Percentiles rank a stretch among this genome's conserved stretches.
phyloP scores from a whole-genome alignment of 2,113 vertebrate genomes.

The Ictalurus punctatus region DNA sequence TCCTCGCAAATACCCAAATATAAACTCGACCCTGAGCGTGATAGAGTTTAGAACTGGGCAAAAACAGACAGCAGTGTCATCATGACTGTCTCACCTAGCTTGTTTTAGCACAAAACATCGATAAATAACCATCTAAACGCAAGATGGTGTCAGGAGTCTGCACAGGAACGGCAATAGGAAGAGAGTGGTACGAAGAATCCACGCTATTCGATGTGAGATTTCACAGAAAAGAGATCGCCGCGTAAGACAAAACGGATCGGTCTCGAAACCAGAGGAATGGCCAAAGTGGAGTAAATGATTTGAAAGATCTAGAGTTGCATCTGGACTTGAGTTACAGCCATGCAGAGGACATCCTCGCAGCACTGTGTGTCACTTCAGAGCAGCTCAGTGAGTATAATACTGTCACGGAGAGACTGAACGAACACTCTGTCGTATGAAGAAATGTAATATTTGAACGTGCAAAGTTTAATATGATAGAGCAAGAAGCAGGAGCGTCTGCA shows the following conservation, averaged over 20 bases:
- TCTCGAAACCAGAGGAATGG: constrained; percentile 6
- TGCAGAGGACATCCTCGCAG: no score
- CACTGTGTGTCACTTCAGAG: neutral
- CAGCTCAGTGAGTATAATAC: neutral
- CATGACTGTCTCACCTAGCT: no score
- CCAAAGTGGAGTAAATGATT: constrained; percentile 19
- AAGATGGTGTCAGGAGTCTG: no score
- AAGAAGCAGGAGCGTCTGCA: constrained; percentile 7
- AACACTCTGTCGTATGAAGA: neutral
- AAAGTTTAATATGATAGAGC: constrained; percentile 26
- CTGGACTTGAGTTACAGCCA: constrained; percentile 15
- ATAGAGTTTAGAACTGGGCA: neutral
- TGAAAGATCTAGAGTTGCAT: constrained; percentile 24
- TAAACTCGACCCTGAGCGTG: no score
- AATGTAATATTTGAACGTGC: constrained; percentile 1
- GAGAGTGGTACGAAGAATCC: no score
- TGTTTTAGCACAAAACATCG: no score
- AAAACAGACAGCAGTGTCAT: neutral
- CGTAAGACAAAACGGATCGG: no score
- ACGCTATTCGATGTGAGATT: neutral
- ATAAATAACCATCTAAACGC: no score
- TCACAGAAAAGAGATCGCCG: neutral
- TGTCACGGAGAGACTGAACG: neutral
- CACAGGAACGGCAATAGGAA: neutral
- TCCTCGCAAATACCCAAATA: no score